Evolutionary conservation across 1,140 invertebrate species (phyloP).

Genomic region (Eupristina koningsbergeri): DNA sequence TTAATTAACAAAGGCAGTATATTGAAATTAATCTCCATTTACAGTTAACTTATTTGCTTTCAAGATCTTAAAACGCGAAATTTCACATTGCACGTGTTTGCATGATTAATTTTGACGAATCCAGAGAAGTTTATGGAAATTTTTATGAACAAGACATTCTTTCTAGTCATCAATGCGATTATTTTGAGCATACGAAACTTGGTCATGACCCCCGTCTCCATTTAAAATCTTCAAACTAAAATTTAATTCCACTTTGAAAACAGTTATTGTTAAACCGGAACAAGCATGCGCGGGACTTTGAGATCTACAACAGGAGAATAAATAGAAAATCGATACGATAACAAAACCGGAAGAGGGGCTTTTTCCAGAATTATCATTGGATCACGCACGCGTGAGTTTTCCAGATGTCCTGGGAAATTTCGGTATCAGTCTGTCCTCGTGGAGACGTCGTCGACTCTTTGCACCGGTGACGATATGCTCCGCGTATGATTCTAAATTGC

Average conservation of each 20-base stretch:
- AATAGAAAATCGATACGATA: not conserved
- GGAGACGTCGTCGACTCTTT: not conserved
- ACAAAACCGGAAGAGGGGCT: not conserved
- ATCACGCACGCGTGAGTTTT: constrained; percentile 47
- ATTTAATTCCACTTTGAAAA: not conserved
- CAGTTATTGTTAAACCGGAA: not conserved
- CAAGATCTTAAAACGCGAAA: too few relatives aligned
- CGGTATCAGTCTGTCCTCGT: constrained; percentile 55
- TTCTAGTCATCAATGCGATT: not conserved
- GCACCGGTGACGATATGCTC: constrained; percentile 35
- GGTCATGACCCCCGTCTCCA: not conserved
- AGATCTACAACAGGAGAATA: not conserved
- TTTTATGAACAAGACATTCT: not conserved
- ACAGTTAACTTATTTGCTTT: too few relatives aligned
- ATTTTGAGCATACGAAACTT: not conserved
- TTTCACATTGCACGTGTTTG: too few relatives aligned
- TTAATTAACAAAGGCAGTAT: too few relatives aligned
- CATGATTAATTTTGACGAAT: too few relatives aligned
- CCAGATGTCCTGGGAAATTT: constrained; percentile 71
- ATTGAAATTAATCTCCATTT: too few relatives aligned
- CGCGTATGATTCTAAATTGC: constrained; percentile 60
- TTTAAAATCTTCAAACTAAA: not conserved
- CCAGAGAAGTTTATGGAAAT: too few relatives aligned
- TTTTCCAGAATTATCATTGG: not conserved
- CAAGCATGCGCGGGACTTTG: not conserved